phyloP scores from a whole-genome alignment of 1,140 invertebrate genomes.

The Hetaerina americana region DNA sequence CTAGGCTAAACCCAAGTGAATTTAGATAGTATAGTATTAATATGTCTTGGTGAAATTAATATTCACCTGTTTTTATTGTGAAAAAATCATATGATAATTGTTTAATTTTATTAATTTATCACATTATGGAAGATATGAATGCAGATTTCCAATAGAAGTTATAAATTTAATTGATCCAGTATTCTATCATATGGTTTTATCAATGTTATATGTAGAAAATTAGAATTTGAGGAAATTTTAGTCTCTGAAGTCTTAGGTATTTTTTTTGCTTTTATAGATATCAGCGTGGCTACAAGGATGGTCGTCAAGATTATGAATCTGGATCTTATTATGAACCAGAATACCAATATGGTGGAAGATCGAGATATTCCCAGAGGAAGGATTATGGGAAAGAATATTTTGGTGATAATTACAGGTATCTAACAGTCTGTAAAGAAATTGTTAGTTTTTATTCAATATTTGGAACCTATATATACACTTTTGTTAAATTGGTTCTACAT shows the following conservation, averaged over 20 bases:
- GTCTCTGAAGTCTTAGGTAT: background rate
- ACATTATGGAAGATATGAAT: too few species aligned
- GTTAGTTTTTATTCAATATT: constrained; percentile 3
- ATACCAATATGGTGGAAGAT: constrained; percentile 1
- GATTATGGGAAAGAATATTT: constrained; percentile 6
- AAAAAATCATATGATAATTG: too few species aligned
- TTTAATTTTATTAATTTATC: too few species aligned
- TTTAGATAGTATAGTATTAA: too few species aligned
- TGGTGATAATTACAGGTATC: constrained; percentile 6
- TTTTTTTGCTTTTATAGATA: constrained; percentile 6
- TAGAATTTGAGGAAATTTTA: too few species aligned
- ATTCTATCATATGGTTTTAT: too few species aligned
- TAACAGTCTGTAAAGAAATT: constrained; percentile 1
- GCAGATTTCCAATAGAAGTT: too few species aligned
- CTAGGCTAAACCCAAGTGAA: too few species aligned
- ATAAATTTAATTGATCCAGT: too few species aligned
- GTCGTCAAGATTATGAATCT: constrained; percentile 5
- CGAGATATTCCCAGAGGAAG: constrained; percentile 3
- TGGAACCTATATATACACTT: background rate
- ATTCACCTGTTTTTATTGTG: too few species aligned
- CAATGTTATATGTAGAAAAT: too few species aligned
- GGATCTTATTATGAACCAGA: constrained; percentile 5
- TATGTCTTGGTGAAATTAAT: too few species aligned
- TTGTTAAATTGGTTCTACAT: background rate
- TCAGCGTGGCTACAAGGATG: background rate